These are phyloP conservation scores for Pangasius larnaudii DNA, from an alignment of 2,797 vertebrate species.

Conservation along the genomic window DNA sequence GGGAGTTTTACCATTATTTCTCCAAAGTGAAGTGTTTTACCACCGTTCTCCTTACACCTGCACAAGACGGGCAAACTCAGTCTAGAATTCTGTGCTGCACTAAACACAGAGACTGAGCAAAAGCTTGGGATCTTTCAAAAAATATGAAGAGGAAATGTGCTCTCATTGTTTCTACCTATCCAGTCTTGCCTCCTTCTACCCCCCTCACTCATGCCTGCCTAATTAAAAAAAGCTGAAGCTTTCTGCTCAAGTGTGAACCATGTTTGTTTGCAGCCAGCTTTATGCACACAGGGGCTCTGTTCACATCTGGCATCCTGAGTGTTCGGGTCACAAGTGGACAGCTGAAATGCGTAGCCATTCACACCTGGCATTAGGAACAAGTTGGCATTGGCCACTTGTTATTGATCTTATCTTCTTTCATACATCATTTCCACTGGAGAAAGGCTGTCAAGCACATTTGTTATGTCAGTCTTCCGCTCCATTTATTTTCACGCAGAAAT, in stretches of 20 bases:
- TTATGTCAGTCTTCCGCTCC: not conserved
- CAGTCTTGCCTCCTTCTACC: slow-evolving; percentile 30
- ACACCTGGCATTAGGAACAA: not conserved
- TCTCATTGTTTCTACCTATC: slow-evolving; percentile 33
- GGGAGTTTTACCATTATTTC: not conserved
- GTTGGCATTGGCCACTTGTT: not conserved
- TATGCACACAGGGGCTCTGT: not conserved
- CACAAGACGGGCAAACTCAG: not conserved
- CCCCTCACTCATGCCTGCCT: slow-evolving; percentile 40
- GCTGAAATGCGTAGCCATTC: not conserved
- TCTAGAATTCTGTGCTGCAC: not conserved
- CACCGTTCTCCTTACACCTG: not conserved
- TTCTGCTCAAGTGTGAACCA: not conserved
- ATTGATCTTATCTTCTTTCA: not conserved
- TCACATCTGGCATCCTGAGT: not conserved
- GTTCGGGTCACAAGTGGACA: not conserved
- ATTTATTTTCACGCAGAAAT: too few relatives aligned
- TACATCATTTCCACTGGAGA: not conserved
- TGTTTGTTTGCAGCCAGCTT: not conserved
- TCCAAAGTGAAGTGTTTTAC: not conserved
- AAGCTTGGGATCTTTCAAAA: not conserved
- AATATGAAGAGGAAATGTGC: not conserved
- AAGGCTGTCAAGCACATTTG: not conserved
- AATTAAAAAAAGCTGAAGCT: slow-evolving; percentile 57
- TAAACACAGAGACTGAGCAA: not conserved